phyloP scores from a whole-genome alignment of 2,797 vertebrate genomes.

The Ibycter americanus region DNA sequence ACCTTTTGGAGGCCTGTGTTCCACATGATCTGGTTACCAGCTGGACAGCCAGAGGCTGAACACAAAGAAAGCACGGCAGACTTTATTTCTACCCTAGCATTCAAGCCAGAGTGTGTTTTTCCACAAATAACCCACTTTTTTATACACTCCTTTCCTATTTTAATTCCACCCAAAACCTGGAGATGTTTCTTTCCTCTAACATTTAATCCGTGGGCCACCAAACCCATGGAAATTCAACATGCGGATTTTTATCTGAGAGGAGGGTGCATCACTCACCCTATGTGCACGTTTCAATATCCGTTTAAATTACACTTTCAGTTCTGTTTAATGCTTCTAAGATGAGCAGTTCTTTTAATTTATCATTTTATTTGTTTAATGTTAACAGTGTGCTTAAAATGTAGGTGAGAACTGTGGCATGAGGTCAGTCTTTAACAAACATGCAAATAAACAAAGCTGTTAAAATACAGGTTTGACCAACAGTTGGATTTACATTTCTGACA shows the following conservation, averaged over 20 bases:
- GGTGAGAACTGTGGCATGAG: neutral
- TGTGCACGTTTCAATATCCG: neutral
- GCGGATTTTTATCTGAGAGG: neutral
- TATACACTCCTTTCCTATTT: neutral
- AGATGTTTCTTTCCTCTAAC: neutral
- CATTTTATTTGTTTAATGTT: neutral
- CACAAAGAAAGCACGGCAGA: conserved; percentile 35
- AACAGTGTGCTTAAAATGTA: neutral
- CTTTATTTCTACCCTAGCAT: neutral
- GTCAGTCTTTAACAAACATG: neutral
- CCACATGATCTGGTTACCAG: conserved; percentile 67
- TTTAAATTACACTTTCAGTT: neutral
- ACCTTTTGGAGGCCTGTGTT: conserved; percentile 46
- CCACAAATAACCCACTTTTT: conserved; percentile 1
- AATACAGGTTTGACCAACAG: neutral
- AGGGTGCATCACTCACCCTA: neutral
- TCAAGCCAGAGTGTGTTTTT: neutral
- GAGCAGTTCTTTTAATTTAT: neutral
- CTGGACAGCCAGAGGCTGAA: conserved; percentile 64
- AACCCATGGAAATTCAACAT: neutral
- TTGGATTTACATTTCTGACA: neutral
- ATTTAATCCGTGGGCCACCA: accelerated
- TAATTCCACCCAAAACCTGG: neutral
- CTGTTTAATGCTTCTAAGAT: neutral
- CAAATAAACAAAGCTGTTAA: neutral